phyloP scores from a whole-genome alignment of 2,797 vertebrate species.

The Fistularia tabacaria region DNA sequence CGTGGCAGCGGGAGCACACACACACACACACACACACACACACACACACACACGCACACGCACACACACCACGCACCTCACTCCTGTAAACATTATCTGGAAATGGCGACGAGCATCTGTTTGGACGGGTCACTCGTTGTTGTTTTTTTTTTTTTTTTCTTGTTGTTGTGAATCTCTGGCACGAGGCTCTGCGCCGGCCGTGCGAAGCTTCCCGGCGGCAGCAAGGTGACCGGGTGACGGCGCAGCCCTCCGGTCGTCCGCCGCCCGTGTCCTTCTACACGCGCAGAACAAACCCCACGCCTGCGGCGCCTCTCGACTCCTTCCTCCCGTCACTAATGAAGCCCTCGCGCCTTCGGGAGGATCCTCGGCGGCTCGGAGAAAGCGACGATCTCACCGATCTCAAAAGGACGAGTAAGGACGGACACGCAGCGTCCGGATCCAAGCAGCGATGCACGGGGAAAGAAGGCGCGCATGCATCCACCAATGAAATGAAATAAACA shows the following conservation, averaged over 20 bases:
- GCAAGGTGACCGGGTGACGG: conserved; percentile 53
- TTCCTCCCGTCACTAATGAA: conserved; percentile 51
- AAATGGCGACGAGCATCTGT: conserved; percentile 67
- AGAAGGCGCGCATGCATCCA: too few relatives aligned
- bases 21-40: conserved; percentile 9
- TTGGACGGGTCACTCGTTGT: conserved; percentile 52
- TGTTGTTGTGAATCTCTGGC: conserved; percentile 51
- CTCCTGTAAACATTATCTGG: conserved; percentile 42
- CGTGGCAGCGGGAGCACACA: conserved; percentile 13
- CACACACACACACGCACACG: background rate
- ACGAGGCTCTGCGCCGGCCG: conserved; percentile 43
- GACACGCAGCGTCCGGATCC: too few relatives aligned
- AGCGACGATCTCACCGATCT: too few relatives aligned
- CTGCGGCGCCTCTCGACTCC: conserved; percentile 24
- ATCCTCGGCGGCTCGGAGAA: too few relatives aligned
- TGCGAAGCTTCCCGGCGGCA: conserved; percentile 49
- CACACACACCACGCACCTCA: conserved; percentile 8
- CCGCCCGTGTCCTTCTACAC: background rate
- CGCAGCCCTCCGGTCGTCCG: conserved; percentile 46
- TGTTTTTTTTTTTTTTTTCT: conserved; percentile 18
- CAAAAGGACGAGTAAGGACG: too few relatives aligned
- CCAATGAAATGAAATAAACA: too few relatives aligned
- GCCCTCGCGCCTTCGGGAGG: conserved; percentile 47
- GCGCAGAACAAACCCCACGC: conserved; percentile 10
- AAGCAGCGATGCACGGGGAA: too few relatives aligned